Percentiles rank a stretch among this genome's conserved stretches.
phyloP scores from a whole-genome alignment of 1,140 invertebrate genomes.

The Aporrectodea caliginosa region DNA sequence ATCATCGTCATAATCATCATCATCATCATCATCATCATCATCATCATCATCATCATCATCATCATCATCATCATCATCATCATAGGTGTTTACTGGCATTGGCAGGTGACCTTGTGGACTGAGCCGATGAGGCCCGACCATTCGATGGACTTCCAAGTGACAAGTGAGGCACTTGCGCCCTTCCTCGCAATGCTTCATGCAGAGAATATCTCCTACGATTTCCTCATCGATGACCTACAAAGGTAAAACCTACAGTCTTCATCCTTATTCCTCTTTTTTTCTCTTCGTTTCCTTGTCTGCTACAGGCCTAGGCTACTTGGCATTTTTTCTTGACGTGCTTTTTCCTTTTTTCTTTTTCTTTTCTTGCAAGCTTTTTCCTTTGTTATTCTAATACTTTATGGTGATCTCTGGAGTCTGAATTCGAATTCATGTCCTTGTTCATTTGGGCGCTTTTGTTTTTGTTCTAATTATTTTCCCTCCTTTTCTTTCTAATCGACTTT shows the following conservation, averaged over 20 bases:
- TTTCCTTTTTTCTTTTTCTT: too few species aligned
- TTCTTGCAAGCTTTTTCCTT: too few species aligned
- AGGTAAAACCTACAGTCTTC: not conserved
- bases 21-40: not conserved
- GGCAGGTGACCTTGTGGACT: not conserved
- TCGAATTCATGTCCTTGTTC: too few species aligned
- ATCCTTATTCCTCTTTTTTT: too few species aligned
- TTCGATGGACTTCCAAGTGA: not conserved
- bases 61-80: not conserved
- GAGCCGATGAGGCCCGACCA: not conserved
- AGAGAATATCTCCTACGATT: not conserved
- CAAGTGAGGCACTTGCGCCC: not conserved
- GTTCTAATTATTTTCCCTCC: too few species aligned
- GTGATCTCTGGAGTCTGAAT: too few species aligned
- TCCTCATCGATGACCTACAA: not conserved
- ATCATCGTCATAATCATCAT: not conserved
- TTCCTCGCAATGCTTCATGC: not conserved
- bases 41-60: not conserved
- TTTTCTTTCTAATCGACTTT: too few species aligned
- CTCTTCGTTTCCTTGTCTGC: too few species aligned
- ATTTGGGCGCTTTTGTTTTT: too few species aligned
- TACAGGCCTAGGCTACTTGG: too few species aligned
- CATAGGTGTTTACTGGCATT: not conserved
- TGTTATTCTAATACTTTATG: too few species aligned
- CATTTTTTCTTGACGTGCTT: too few species aligned